Percentiles rank a stretch among this genome's conserved stretches.
Evolutionary conservation across 2,888 invertebrate species (phyloP).

Genomic region (Mactromeris polynyma): DNA sequence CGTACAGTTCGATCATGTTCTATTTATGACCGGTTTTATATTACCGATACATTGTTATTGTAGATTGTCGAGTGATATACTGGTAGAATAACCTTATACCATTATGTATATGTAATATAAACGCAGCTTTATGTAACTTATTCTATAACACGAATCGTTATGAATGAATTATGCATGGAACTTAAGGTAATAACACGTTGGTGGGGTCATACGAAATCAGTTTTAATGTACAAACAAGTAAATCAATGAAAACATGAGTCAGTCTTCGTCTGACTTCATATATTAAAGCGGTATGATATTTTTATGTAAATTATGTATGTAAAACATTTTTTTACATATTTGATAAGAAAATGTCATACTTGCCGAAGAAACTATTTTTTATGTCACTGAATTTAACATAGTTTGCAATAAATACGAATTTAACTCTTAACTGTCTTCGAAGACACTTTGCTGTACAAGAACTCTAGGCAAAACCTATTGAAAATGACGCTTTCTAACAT

Average conservation of each 20-base stretch:
- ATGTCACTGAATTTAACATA: no score
- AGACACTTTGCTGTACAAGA: no score
- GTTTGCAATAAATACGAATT: no score
- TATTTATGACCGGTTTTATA: not conserved
- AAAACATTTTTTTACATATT: no score
- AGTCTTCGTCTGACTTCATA: not conserved
- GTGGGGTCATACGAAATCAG: not conserved
- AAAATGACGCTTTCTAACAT: no score
- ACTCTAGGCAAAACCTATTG: no score
- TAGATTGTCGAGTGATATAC: not conserved
- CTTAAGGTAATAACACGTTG: not conserved
- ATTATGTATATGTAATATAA: not conserved
- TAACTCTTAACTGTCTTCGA: no score
- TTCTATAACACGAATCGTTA: not conserved
- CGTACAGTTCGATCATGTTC: not conserved
- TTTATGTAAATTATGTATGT: no score
- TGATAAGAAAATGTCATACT: no score
- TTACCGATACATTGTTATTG: not conserved
- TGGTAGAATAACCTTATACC: no score
- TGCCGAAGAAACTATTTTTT: no score
- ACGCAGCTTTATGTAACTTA: not conserved
- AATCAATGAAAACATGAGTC: not conserved
- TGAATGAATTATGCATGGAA: constrained; percentile 10
- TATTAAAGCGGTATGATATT: no score
- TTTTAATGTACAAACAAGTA: not conserved